Conservation (phyloP, 2,888 invertebrate species). For the Petrophora chlorosata region DNA sequence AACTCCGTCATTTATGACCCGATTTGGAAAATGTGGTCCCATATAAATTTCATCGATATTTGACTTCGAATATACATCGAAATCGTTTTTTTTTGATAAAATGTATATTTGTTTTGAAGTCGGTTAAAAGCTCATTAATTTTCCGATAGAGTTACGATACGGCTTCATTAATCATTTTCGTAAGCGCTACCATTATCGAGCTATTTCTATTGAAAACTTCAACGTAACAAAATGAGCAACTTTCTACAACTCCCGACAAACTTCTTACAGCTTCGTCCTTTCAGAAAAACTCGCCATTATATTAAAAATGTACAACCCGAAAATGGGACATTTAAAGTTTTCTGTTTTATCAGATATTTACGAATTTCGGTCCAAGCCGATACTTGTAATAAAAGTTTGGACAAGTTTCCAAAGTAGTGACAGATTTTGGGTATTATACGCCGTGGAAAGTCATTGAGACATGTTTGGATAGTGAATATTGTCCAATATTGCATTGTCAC, state of each 20-base stretch:
- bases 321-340: background rate
- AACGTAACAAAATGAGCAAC: background rate
- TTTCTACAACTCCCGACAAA: background rate
- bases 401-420: background rate
- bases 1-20: no score
- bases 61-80: no score
- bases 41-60: no score
- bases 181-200: background rate
- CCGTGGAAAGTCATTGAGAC: no score
- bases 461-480: no score
- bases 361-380: background rate
- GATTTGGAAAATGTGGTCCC: no score
- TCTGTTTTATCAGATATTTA: background rate
- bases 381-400: background rate
- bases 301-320: constrained; percentile 3
- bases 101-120: no score
- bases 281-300: constrained; percentile 1
- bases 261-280: background rate
- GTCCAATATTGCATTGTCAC: no score
- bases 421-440: background rate
- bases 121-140: no score
- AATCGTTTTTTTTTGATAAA: no score
- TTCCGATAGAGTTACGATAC: no score
- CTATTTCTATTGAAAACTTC: background rate
- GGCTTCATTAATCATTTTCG: no score